A percentile compares a stretch with the other conserved stretches of the same genome.
Evolutionary conservation across 2,797 vertebrate genomes (phyloP).

Genomic region (Momotus momota): DNA sequence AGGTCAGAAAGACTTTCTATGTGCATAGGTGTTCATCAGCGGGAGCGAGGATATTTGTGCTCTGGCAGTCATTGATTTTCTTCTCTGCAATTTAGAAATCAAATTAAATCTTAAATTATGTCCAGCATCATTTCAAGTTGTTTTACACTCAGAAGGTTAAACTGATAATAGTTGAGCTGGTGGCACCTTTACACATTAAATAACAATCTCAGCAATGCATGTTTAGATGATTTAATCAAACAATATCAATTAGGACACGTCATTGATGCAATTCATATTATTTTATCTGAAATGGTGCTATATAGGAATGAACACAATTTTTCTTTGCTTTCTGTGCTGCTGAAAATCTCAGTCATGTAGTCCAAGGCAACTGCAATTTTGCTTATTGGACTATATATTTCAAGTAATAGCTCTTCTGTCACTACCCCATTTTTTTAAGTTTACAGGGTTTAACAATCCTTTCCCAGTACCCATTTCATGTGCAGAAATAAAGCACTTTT

Average conservation of each 20-base stretch:
- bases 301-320: not conserved
- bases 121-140: not conserved
- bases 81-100: not conserved
- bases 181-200: not conserved
- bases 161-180: not conserved
- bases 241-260: not conserved
- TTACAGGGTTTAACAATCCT: not conserved
- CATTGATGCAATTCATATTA: not conserved
- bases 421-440: not conserved
- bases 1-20: not conserved
- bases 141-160: not conserved
- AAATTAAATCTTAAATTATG: not conserved
- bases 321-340: not conserved
- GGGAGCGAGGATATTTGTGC: not conserved
- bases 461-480: constrained; percentile 21
- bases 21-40: not conserved
- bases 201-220: not conserved
- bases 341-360: not conserved
- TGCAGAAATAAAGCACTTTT: constrained; percentile 26
- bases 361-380: not conserved
- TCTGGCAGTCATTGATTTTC: not conserved
- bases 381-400: constrained; percentile 21
- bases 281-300: not conserved
- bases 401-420: constrained; percentile 10
- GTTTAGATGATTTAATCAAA: not conserved